Conservation (phyloP, 1,140 invertebrate species). For the Cotesia glomerata region DNA sequence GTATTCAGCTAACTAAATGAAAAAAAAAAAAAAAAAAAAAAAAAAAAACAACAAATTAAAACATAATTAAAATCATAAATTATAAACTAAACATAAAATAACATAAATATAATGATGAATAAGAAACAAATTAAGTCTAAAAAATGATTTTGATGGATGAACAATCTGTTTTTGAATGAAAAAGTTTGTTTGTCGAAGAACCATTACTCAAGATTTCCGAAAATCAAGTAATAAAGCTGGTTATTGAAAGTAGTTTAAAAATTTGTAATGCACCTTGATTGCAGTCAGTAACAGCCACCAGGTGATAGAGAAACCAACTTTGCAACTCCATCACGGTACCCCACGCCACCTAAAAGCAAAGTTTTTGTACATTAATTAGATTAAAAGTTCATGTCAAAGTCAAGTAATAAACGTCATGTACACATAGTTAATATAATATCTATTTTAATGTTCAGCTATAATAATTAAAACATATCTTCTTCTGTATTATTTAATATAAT, state of each 20-base stretch:
- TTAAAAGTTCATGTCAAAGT: slow-evolving; percentile 13
- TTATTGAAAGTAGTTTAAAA: neutral
- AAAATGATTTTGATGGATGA: too few species aligned
- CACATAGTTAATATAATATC: neutral
- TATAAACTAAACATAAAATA: neutral
- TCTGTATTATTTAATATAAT: neutral
- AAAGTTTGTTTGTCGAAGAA: too few species aligned
- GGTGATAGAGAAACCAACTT: slow-evolving; percentile 62
- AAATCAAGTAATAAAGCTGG: neutral
- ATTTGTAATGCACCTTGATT: slow-evolving; percentile 52
- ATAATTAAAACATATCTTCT: neutral
- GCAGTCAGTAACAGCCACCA: slow-evolving; percentile 62
- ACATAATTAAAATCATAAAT: slow-evolving; percentile 1
- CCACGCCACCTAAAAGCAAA: slow-evolving; percentile 54
- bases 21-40: slow-evolving; percentile 19
- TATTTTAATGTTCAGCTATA: neutral
- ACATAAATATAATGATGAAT: neutral
- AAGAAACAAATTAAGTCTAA: too few species aligned
- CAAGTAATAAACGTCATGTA: neutral
- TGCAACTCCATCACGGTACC: slow-evolving; percentile 62
- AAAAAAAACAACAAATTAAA: slow-evolving; percentile 9
- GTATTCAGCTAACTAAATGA: slow-evolving; percentile 29
- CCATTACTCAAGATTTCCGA: neutral
- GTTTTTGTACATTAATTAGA: slow-evolving; percentile 19
- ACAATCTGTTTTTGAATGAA: too few species aligned